A percentile compares a stretch with the other conserved stretches of the same genome.
Conservation (phyloP, 2,113 vertebrate species). For the Hystrix brachyura region DNA sequence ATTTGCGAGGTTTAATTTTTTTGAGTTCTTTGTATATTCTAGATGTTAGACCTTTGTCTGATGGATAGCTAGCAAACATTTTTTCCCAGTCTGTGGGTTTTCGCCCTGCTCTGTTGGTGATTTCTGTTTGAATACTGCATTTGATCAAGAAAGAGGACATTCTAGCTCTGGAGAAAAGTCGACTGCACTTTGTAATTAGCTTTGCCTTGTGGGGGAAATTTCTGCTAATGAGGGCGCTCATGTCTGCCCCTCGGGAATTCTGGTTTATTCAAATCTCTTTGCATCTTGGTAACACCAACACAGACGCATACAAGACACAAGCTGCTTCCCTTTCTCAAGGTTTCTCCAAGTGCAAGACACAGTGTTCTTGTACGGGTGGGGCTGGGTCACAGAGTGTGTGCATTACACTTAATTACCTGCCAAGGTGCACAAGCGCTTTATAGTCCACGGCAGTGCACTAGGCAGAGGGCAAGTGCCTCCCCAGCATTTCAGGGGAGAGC, state of each 20-base stretch:
- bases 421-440: neutral
- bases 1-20: too few species aligned
- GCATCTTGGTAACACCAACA: neutral
- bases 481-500: neutral
- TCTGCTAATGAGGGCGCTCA: neutral
- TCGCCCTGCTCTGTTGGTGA: too few species aligned
- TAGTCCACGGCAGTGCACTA: accelerated
- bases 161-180: neutral
- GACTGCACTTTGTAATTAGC: constrained; percentile 4
- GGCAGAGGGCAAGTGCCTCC: neutral
- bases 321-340: neutral
- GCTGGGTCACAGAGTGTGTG: neutral
- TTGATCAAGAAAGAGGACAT: neutral
- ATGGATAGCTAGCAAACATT: too few species aligned
- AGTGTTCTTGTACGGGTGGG: neutral
- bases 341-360: neutral
- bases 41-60: too few species aligned
- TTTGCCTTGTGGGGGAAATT: neutral
- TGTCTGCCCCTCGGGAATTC: neutral
- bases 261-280: neutral
- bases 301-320: neutral
- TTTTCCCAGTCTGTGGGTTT: too few species aligned
- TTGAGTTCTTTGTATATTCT: too few species aligned
- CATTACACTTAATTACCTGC: neutral
- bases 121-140: neutral